A percentile compares a stretch with the other conserved stretches of the same genome.
phyloP scores from a whole-genome alignment of 2,113 vertebrate species.

The Aptenodytes patagonicus region DNA sequence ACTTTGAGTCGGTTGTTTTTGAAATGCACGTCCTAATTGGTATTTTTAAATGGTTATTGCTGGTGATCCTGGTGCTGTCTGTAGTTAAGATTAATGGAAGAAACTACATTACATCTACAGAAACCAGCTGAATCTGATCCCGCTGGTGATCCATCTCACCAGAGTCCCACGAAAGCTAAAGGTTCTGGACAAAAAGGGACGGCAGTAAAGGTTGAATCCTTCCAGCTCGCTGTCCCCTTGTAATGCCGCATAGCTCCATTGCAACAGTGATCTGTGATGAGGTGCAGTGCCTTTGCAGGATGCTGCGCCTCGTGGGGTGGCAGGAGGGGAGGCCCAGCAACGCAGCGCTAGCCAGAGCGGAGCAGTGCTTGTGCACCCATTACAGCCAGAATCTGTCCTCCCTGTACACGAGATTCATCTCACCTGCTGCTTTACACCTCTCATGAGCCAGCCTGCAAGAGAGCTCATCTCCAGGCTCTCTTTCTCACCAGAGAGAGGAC shows the following conservation, averaged over 20 bases:
- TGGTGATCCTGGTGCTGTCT: not conserved
- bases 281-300: not conserved
- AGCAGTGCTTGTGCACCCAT: rapidly evolving
- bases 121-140: not conserved
- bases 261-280: not conserved
- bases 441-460: not conserved
- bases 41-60: not conserved
- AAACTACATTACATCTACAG: not conserved
- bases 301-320: rapidly evolving
- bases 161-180: not conserved
- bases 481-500: not conserved
- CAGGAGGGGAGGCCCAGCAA: not conserved
- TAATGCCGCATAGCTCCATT: rapidly evolving
- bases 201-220: not conserved
- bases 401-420: not conserved
- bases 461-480: not conserved
- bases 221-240: not conserved
- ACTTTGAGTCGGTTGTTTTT: not conserved
- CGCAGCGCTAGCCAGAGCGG: not conserved
- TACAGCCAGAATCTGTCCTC: not conserved
- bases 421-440: not conserved
- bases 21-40: not conserved
- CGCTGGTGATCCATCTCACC: not conserved
- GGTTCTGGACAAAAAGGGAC: not conserved
- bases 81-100: not conserved